A percentile compares a stretch with the other conserved stretches of the same genome.
phyloP scores from a whole-genome alignment of 2,888 invertebrate genomes.

The Rhagonycha fulva region DNA sequence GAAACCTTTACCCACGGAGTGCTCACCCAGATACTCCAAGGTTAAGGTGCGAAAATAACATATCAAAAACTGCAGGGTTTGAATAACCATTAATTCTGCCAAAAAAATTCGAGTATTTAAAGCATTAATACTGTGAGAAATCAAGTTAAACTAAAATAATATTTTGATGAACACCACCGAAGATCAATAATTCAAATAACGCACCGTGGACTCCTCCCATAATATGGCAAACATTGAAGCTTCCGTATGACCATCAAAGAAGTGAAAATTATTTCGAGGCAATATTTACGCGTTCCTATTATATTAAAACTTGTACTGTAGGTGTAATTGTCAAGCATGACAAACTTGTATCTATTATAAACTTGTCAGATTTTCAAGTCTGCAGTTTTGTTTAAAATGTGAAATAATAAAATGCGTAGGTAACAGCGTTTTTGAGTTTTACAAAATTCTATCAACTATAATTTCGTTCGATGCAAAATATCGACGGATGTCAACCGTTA shows the following conservation, averaged over 20 bases:
- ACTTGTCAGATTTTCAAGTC: slow-evolving; percentile 27
- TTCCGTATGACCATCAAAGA: not conserved
- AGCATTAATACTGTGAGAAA: not conserved
- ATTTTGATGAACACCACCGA: not conserved
- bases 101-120: not conserved
- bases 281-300: slow-evolving; percentile 16
- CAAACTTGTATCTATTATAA: slow-evolving; percentile 12
- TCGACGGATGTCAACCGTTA: slow-evolving; percentile 46
- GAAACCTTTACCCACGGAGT: not conserved
- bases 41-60: not conserved
- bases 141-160: not conserved
- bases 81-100: not conserved
- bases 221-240: not conserved
- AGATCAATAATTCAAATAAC: not conserved
- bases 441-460: slow-evolving; percentile 22
- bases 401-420: slow-evolving; percentile 4
- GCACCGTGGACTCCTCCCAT: not conserved
- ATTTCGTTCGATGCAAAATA: slow-evolving; percentile 19
- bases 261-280: not conserved
- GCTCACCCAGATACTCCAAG: not conserved
- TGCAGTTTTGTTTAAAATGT: slow-evolving; percentile 20
- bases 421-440: slow-evolving; percentile 7
- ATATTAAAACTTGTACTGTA: slow-evolving; percentile 28
- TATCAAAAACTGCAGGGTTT: not conserved
- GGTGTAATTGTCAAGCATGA: slow-evolving; percentile 28